Conservation (phyloP, 1,140 invertebrate species). For the Trichonephila clavata region DNA sequence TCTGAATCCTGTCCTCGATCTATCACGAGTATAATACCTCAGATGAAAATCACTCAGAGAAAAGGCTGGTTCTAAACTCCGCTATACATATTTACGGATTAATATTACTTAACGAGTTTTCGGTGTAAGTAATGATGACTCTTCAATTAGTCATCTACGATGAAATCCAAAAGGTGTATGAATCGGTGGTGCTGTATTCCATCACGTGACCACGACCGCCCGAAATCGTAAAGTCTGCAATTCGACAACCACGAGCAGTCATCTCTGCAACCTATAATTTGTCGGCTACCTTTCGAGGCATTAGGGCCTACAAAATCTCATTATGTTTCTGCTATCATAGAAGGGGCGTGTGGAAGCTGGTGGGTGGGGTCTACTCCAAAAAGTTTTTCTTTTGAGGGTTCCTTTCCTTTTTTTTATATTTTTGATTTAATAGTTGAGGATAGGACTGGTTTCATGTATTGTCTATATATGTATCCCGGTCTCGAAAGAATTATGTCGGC, state of each 20-base stretch:
- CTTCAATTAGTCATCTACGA: slow-evolving; percentile 61
- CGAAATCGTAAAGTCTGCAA: slow-evolving; percentile 68
- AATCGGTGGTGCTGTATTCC: neutral
- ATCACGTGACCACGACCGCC: slow-evolving; percentile 17
- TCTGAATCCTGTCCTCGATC: neutral
- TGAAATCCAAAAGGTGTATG: neutral
- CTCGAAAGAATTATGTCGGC: slow-evolving; percentile 6
- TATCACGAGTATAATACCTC: neutral
- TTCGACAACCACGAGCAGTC: slow-evolving; percentile 38
- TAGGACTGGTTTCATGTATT: slow-evolving; percentile 10
- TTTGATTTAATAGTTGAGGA: slow-evolving; percentile 6
- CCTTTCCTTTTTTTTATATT: slow-evolving; percentile 2
- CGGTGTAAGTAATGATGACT: slow-evolving; percentile 36
- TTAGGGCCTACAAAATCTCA: slow-evolving; percentile 62
- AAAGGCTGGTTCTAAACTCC: neutral
- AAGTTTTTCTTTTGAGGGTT: neutral
- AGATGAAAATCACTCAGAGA: slow-evolving; percentile 4
- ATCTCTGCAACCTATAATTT: slow-evolving; percentile 64
- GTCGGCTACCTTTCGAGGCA: slow-evolving; percentile 36
- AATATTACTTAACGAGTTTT: slow-evolving; percentile 46
- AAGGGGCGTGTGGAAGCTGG: slow-evolving; percentile 64
- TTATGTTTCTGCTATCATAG: slow-evolving; percentile 64
- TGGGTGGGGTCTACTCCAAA: slow-evolving; percentile 44
- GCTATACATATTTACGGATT: slow-evolving; percentile 18
- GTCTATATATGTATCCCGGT: slow-evolving; percentile 2